Conservation (phyloP, 2,113 vertebrate species). For the Pagrus major region DNA sequence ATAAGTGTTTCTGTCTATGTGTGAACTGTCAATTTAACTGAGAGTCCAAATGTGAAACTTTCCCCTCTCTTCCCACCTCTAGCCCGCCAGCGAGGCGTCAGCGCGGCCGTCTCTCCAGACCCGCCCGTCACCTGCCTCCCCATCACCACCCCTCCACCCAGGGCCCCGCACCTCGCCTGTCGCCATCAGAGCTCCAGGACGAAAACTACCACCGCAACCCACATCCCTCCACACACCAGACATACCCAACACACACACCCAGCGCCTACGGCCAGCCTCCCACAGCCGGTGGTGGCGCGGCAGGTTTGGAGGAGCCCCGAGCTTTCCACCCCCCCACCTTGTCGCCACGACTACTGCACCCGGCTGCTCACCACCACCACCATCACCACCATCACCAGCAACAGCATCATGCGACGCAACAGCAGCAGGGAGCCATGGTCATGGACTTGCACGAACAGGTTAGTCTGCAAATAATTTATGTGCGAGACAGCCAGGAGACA, state of each 20-base stretch:
- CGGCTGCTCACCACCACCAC: conserved; percentile 88
- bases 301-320: conserved; percentile 90
- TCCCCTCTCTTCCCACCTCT: background rate
- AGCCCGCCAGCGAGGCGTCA: conserved; percentile 95
- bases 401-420: conserved; percentile 78
- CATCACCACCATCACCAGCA: conserved; percentile 88
- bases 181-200: conserved; percentile 86
- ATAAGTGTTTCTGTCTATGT: too few species aligned
- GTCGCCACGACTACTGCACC: conserved; percentile 93
- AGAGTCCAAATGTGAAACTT: background rate
- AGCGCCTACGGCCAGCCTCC: conserved; percentile 89
- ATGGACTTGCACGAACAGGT: conserved; percentile 98
- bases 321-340: conserved; percentile 95
- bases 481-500: background rate
- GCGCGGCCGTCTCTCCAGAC: conserved; percentile 92
- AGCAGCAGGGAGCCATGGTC: conserved; percentile 93
- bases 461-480: background rate
- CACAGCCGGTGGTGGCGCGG: conserved; percentile 70
- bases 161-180: conserved; percentile 52
- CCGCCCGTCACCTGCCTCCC: conserved; percentile 89
- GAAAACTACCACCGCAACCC: conserved; percentile 89
- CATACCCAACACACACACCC: conserved; percentile 79
- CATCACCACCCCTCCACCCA: conserved; percentile 83
- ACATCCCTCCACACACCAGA: conserved; percentile 73
- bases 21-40: too few species aligned